Percentiles rank a stretch among this genome's conserved stretches.
These are phyloP conservation scores for Phrynocephalus guinanensis DNA, from an alignment of 2,797 vertebrate species.

Conservation along the genomic window DNA sequence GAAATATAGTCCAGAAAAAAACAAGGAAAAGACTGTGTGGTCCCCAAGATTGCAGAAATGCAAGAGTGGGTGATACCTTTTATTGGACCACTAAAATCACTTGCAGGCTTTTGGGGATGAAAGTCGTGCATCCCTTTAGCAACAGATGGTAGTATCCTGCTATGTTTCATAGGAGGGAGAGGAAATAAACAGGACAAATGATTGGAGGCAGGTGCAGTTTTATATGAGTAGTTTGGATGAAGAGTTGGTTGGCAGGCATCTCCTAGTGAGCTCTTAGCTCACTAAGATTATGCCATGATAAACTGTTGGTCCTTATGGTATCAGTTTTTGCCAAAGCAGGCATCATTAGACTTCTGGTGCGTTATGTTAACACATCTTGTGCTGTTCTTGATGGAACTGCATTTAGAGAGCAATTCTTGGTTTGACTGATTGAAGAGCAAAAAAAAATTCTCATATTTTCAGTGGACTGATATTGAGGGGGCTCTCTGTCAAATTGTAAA, in stretches of 20 bases:
- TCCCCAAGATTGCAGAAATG: too few species aligned
- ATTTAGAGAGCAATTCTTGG: neutral
- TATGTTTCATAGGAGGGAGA: neutral
- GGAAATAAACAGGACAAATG: neutral
- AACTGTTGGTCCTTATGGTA: neutral
- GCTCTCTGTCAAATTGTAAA: neutral
- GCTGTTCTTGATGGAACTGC: neutral
- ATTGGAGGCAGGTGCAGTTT: neutral
- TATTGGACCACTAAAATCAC: too few species aligned
- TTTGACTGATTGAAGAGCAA: neutral
- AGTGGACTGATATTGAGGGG: neutral
- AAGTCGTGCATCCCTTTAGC: neutral
- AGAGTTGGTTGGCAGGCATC: neutral
- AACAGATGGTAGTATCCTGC: neutral
- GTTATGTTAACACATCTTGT: neutral
- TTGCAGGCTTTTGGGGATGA: too few species aligned
- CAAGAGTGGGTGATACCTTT: too few species aligned
- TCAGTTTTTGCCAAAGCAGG: neutral
- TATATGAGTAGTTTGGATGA: too few species aligned
- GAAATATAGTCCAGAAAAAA: neutral
- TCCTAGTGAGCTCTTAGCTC: neutral
- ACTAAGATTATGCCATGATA: neutral
- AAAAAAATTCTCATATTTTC: conserved; percentile 9
- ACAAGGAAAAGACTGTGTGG: too few species aligned
- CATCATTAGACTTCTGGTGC: neutral